Evolutionary conservation across 2,113 vertebrate genomes (phyloP).

Genomic region (Tetraodon nigroviridis): DNA sequence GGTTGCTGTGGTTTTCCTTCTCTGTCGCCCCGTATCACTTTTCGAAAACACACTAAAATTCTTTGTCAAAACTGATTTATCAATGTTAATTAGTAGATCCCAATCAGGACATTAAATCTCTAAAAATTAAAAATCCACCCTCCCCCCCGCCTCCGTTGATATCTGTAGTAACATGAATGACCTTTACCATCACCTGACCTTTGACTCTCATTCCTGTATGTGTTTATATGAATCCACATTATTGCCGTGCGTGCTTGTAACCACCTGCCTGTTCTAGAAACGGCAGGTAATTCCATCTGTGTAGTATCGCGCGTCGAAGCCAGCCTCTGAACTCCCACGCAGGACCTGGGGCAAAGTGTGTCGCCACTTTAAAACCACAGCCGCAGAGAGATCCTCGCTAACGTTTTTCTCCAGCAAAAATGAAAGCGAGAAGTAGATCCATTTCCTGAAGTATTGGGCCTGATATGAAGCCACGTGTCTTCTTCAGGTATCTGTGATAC

Average conservation of each 20-base stretch:
- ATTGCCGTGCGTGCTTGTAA: conserved; percentile 40
- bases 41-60: conserved; percentile 7
- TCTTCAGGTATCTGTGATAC: too few relatives aligned
- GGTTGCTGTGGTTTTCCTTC: conserved; percentile 41
- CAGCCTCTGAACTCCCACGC: conserved; percentile 49
- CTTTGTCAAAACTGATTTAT: too few relatives aligned
- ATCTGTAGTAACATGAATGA: not conserved
- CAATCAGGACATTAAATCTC: not conserved
- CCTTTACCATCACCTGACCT: not conserved
- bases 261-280: conserved; percentile 55
- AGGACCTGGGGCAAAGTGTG: conserved; percentile 52
- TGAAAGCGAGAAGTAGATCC: conserved; percentile 4
- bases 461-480: too few relatives aligned
- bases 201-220: conserved; percentile 17
- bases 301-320: conserved; percentile 44
- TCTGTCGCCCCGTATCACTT: conserved; percentile 25
- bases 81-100: not conserved
- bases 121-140: not conserved
- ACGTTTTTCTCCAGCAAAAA: not conserved
- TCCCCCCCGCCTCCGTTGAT: not conserved
- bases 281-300: conserved; percentile 28
- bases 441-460: not conserved
- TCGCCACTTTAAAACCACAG: conserved; percentile 49
- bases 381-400: not conserved
- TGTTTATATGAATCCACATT: conserved; percentile 18